Evolutionary conservation across 2,888 invertebrate species (phyloP), one percentile per base, ranked within the genome.

Genomic region (Oscheius sp.): DNA sequence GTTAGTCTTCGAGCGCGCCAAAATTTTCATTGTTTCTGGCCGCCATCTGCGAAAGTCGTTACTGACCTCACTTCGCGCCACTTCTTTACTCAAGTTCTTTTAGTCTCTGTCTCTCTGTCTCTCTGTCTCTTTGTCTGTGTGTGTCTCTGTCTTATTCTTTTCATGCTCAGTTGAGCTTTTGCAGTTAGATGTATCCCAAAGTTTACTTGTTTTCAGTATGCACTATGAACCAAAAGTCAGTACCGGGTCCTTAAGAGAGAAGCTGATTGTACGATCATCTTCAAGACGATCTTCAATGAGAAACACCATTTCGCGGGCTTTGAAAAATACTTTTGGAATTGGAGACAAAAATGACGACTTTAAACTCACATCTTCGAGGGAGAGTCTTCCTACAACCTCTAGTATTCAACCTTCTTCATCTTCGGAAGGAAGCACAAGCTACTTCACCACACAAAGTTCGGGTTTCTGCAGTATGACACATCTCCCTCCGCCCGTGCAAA

Each of bases 391-490:
- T 58, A 53, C 77, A 65, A 60, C 66, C 29, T 68, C 74, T 9
- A 66, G 74, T 50, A 48, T 66, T 10, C 70, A 57, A 13, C 63
- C 62, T 37, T 70, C 70, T 47, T 70, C 74, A 2, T 74, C 74
- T 29, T 70, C 70, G 7, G 55, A 57, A 29, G 70, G 70, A 2
- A 63, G 57, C n/a, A 48, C 33, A 32, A 60, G 59, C 11, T 57
- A 57, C 47, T 53, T 48, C n/a, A 76, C 76, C 11, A 37, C 29
- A n/a, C 71, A 76, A n/a, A 77, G 78, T 10, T 80, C 80, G 29
- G 81, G 81, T 13, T 81, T 77, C 59, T 75, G 79, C 21, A 79
- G 79, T 55, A 66, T 81, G 33, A 76, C 73, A 29, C 79, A 81
- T 78, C 70, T 81, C 2, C 81, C 81, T 29, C 81, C 81, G n/a